Conservation (phyloP, 1,140 invertebrate species). For the Drosophila jambulina region DNA sequence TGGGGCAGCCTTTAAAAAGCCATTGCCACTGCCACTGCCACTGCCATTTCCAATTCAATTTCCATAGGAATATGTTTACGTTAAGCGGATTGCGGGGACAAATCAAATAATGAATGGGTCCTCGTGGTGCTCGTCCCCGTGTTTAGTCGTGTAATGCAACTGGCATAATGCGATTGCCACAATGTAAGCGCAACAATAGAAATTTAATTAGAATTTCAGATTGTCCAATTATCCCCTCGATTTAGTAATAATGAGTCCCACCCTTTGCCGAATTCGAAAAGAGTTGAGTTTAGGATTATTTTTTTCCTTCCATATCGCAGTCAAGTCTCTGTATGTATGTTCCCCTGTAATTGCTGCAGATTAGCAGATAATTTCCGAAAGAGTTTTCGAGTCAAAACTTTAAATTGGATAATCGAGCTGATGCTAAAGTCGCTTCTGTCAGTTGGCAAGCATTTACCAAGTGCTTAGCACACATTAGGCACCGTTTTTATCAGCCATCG, state of each 20-base stretch:
- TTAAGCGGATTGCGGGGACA: slow-evolving; percentile 30
- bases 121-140: slow-evolving; percentile 1
- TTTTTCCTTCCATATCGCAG: background rate
- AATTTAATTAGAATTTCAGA: slow-evolving; percentile 42
- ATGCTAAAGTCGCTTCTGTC: slow-evolving; percentile 54
- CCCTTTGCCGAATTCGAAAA: background rate
- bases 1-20: slow-evolving; percentile 27
- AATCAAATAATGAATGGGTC: slow-evolving; percentile 45
- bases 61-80: slow-evolving; percentile 37
- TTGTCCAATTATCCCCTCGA: slow-evolving; percentile 41
- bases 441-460: slow-evolving; percentile 74
- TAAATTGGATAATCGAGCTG: slow-evolving; percentile 67
- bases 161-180: slow-evolving; percentile 27
- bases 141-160: slow-evolving; percentile 32
- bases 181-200: slow-evolving; percentile 23
- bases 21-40: slow-evolving; percentile 13
- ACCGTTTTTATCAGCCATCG: slow-evolving; percentile 63
- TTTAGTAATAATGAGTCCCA: slow-evolving; percentile 1
- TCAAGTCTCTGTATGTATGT: background rate
- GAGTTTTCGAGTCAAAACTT: slow-evolving; percentile 35
- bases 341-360: slow-evolving; percentile 9
- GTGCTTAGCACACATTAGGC: slow-evolving; percentile 66
- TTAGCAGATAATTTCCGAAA: slow-evolving; percentile 25
- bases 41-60: slow-evolving; percentile 4
- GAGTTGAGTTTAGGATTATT: background rate